Conservation (phyloP, 2,113 vertebrate species). For the Octodon degus region DNA sequence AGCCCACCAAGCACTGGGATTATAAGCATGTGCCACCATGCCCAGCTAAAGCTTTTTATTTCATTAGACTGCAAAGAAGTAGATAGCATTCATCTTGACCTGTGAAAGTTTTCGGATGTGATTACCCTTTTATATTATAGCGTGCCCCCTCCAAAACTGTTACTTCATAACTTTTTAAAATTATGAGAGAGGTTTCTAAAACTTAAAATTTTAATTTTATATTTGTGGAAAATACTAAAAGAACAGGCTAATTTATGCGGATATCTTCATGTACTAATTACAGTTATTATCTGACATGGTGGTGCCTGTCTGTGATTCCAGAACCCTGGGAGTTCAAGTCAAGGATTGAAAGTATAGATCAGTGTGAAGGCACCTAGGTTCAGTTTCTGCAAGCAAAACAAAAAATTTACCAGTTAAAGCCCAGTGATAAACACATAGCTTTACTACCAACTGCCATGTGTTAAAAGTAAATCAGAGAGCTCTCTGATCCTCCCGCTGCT, state of each 20-base stretch:
- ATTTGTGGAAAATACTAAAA: neutral
- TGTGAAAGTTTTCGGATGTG: constrained; percentile 5
- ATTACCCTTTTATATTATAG: neutral
- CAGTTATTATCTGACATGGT: neutral
- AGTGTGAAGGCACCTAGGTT: neutral
- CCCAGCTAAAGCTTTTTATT: neutral
- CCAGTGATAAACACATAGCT: neutral
- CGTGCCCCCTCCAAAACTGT: constrained; percentile 17
- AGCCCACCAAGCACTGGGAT: neutral
- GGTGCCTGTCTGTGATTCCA: neutral
- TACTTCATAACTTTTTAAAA: neutral
- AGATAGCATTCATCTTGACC: neutral
- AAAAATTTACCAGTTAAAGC: neutral
- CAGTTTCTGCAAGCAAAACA: neutral
- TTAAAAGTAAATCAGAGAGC: neutral
- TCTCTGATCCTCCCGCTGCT: too few species aligned
- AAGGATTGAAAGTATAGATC: neutral
- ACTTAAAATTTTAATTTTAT: constrained; percentile 20
- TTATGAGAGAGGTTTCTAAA: neutral
- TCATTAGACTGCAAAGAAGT: neutral
- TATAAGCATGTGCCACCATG: neutral
- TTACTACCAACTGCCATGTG: neutral
- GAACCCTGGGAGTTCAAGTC: neutral
- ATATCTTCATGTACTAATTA: neutral
- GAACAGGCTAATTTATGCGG: neutral